Evolutionary conservation across 1,140 invertebrate species (phyloP).

Genomic region (Trissolcus basalis): DNA sequence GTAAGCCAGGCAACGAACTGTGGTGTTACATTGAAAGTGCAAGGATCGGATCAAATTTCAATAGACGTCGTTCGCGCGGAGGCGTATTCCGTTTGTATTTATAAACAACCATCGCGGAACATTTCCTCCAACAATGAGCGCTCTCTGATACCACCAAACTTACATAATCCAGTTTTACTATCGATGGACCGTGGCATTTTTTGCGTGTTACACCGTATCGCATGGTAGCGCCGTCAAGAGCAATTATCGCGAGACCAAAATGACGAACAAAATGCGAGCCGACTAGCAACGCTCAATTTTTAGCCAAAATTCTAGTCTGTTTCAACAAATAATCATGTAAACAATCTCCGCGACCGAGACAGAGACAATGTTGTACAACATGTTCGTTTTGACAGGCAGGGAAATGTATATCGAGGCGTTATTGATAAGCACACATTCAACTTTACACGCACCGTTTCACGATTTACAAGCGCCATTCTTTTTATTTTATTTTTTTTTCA

Average conservation of each 20-base stretch:
- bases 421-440: slow-evolving; percentile 27
- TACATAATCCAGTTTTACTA: slow-evolving; percentile 34
- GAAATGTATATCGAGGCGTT: slow-evolving; percentile 18
- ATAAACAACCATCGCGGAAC: slow-evolving; percentile 40
- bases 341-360: no score
- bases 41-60: slow-evolving; percentile 58
- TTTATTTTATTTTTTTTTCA: no score
- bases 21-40: slow-evolving; percentile 54
- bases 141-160: no score
- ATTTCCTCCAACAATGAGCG: not conserved
- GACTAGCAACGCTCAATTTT: no score
- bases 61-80: slow-evolving; percentile 48
- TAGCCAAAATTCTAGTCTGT: no score
- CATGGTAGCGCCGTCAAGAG: no score
- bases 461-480: slow-evolving; percentile 12
- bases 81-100: slow-evolving; percentile 55
- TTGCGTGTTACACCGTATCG: slow-evolving; percentile 10
- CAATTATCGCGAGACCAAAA: no score
- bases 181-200: slow-evolving; percentile 5
- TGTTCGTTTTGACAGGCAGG: slow-evolving; percentile 18
- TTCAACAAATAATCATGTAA: slow-evolving; percentile 25
- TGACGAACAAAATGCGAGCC: no score
- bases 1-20: slow-evolving; percentile 36
- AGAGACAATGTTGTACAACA: slow-evolving; percentile 4
- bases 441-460: slow-evolving; percentile 1